A percentile compares a stretch with the other conserved stretches of the same genome.
Conservation (phyloP, 2,113 vertebrate genomes). For the Pomatostomus ruficeps region DNA sequence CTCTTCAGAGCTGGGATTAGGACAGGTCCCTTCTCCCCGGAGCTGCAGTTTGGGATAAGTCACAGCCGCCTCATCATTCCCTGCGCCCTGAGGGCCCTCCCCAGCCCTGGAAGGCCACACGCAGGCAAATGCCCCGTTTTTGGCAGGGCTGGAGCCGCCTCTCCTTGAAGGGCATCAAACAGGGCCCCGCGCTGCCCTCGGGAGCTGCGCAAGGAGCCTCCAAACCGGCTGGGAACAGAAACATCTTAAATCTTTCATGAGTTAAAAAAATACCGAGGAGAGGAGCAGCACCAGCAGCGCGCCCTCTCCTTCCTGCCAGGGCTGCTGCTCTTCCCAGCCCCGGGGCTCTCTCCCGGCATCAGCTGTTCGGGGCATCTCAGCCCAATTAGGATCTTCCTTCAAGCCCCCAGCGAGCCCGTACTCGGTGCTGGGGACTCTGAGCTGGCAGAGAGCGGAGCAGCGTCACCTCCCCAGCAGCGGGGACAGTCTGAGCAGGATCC, state of each 20-base stretch:
- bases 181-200: not conserved
- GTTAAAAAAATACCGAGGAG: not conserved
- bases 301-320: not conserved
- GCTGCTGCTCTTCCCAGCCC: not conserved
- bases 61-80: not conserved
- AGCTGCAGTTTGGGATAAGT: not conserved
- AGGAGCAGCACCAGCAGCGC: not conserved
- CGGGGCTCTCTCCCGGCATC: not conserved
- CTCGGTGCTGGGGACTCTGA: rapidly evolving
- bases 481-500: not conserved
- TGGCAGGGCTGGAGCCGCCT: not conserved
- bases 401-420: not conserved
- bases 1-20: not conserved
- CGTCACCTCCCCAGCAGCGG: not conserved
- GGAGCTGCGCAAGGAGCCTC: not conserved
- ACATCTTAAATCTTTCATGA: not conserved
- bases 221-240: not conserved
- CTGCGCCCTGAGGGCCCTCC: not conserved
- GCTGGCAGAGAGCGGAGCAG: not conserved
- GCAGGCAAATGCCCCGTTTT: rapidly evolving
- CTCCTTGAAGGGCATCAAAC: not conserved
- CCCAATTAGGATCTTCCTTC: not conserved
- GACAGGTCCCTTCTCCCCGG: not conserved
- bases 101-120: not conserved
- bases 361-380: not conserved